phyloP scores from a whole-genome alignment of 2,888 invertebrate species.

The Atrina japonica region DNA sequence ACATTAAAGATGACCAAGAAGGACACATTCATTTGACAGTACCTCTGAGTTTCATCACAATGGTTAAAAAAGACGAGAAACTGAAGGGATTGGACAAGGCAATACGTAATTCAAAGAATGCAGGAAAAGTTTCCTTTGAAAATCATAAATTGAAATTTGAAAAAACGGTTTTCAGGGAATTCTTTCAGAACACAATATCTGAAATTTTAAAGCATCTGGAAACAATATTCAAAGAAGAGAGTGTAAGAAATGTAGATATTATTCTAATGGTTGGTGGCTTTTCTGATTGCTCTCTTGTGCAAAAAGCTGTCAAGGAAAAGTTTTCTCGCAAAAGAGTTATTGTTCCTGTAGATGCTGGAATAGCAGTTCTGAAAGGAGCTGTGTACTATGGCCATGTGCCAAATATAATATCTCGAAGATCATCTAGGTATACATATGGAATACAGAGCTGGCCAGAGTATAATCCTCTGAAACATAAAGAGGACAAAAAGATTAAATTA shows the following conservation, averaged over 20 bases:
- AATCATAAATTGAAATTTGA: slow-evolving; percentile 24
- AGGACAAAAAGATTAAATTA: slow-evolving; percentile 14
- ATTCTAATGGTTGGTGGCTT: slow-evolving; percentile 44
- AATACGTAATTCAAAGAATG: slow-evolving; percentile 15
- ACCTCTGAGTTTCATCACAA: slow-evolving; percentile 18
- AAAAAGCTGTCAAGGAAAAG: slow-evolving; percentile 17
- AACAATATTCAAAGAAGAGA: slow-evolving; percentile 21
- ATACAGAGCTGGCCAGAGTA: slow-evolving; percentile 30
- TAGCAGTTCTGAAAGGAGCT: slow-evolving; percentile 40
- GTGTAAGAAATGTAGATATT: slow-evolving; percentile 23
- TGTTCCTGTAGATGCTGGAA: slow-evolving; percentile 33
- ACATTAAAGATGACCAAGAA: neutral
- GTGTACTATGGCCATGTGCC: slow-evolving; percentile 36
- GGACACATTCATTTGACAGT: slow-evolving; percentile 20
- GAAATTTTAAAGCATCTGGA: slow-evolving; percentile 29
- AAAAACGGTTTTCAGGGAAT: neutral
- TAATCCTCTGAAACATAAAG: slow-evolving; percentile 2
- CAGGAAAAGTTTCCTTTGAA: slow-evolving; percentile 11
- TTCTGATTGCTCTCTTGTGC: slow-evolving; percentile 39
- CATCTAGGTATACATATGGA: slow-evolving; percentile 36
- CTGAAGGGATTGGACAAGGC: slow-evolving; percentile 11
- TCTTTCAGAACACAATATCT: slow-evolving; percentile 29
- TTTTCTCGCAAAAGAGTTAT: slow-evolving; percentile 21
- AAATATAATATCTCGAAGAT: slow-evolving; percentile 9
- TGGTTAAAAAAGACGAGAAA: slow-evolving; percentile 17